A percentile compares a stretch with the other conserved stretches of the same genome.
phyloP scores from a whole-genome alignment of 30 jellyfish, hydroid and myxozoan genomes.

The Mastigias papua region DNA sequence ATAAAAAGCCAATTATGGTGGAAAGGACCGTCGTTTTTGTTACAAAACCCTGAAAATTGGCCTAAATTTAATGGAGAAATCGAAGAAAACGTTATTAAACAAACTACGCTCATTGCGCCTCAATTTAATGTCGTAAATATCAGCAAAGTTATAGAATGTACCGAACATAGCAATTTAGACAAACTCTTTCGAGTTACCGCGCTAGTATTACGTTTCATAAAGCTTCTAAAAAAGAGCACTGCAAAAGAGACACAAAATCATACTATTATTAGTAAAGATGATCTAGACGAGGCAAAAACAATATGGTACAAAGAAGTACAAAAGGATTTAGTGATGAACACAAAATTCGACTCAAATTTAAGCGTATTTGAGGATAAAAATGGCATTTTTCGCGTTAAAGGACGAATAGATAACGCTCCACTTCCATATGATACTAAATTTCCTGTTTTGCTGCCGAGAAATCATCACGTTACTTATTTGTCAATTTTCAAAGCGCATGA shows the following conservation, averaged over 20 bases:
- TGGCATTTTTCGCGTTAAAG: background rate
- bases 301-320: background rate
- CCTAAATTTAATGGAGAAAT: background rate
- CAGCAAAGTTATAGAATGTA: background rate
- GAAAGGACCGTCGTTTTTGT: background rate
- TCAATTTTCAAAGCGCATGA: background rate
- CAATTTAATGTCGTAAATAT: background rate
- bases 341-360: background rate
- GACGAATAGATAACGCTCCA: background rate
- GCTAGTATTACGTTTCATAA: background rate
- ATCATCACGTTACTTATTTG: background rate
- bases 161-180: too few relatives aligned
- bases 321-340: background rate
- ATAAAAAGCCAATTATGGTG: background rate
- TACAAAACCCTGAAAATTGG: background rate
- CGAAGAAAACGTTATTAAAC: background rate
- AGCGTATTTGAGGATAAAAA: background rate
- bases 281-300: background rate
- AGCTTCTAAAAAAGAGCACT: background rate
- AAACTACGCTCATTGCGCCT: background rate
- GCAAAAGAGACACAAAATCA: background rate
- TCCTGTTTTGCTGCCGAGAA: constrained; percentile 1
- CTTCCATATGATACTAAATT: background rate
- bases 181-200: background rate
- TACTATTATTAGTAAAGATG: background rate